Percentiles rank a stretch among this genome's conserved stretches.
Conservation (phyloP, 2,113 vertebrate genomes). For the Heliornis fulica region DNA sequence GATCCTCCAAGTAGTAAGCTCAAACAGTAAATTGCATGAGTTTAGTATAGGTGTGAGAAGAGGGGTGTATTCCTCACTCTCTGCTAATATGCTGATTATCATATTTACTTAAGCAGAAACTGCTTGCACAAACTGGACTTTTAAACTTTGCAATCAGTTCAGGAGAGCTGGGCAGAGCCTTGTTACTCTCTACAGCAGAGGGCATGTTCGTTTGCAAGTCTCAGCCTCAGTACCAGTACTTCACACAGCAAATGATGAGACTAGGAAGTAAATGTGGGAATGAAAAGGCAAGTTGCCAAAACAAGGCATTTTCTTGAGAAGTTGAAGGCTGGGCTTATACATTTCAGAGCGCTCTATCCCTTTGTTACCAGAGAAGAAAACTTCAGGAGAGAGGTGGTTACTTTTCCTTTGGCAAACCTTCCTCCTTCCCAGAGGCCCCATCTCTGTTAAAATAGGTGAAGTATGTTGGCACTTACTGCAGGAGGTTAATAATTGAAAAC, state of each 20-base stretch:
- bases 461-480: neutral
- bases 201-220: neutral
- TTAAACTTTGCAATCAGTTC: neutral
- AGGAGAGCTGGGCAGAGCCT: neutral
- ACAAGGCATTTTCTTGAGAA: neutral
- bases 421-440: neutral
- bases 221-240: neutral
- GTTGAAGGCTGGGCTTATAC: neutral
- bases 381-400: neutral
- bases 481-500: slow-evolving; percentile 24
- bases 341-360: neutral
- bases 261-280: neutral
- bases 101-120: neutral
- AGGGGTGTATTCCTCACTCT: rapidly evolving
- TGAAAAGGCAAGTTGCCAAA: neutral
- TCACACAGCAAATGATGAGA: neutral
- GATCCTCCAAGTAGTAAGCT: neutral
- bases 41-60: neutral
- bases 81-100: neutral
- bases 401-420: neutral
- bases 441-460: neutral
- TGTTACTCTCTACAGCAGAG: neutral
- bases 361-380: neutral
- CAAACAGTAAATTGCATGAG: neutral
- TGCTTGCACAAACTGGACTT: neutral